A percentile compares a stretch with the other conserved stretches of the same genome.
phyloP scores from a whole-genome alignment of 1,140 invertebrate species.

The Heliothis subflexa region DNA sequence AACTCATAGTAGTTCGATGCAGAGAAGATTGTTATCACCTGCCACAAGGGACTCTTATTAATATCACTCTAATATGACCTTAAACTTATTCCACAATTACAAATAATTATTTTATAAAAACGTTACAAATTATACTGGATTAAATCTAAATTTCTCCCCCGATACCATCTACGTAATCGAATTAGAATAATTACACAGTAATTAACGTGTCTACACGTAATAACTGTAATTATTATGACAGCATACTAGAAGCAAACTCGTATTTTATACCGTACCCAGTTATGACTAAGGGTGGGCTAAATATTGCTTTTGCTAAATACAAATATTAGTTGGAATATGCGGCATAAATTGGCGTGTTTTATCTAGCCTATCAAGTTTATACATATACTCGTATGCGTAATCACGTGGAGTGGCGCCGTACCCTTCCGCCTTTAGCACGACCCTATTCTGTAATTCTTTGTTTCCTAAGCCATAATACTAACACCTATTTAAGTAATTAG shows the following conservation, averaged over 20 bases:
- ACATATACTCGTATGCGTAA: no score
- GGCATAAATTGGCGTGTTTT: no score
- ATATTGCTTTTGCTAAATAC: no score
- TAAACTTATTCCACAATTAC: neutral
- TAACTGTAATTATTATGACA: neutral
- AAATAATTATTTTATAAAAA: neutral
- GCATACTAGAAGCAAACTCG: neutral
- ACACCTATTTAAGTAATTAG: no score
- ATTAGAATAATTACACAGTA: neutral
- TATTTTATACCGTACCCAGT: neutral
- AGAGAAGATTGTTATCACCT: conserved; percentile 97
- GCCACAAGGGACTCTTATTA: conserved; percentile 44
- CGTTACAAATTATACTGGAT: neutral
- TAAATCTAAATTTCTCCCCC: neutral
- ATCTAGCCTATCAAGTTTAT: no score
- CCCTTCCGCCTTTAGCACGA: no score
- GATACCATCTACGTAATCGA: neutral
- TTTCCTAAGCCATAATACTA: no score
- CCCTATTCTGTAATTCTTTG: no score
- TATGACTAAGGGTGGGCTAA: neutral
- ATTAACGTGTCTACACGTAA: neutral
- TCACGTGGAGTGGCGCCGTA: no score
- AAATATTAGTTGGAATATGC: no score
- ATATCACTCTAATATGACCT: neutral
- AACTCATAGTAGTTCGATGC: conserved; percentile 98